Conservation (phyloP, 2,888 invertebrate genomes). For the Pachliopta kotzebuea region DNA sequence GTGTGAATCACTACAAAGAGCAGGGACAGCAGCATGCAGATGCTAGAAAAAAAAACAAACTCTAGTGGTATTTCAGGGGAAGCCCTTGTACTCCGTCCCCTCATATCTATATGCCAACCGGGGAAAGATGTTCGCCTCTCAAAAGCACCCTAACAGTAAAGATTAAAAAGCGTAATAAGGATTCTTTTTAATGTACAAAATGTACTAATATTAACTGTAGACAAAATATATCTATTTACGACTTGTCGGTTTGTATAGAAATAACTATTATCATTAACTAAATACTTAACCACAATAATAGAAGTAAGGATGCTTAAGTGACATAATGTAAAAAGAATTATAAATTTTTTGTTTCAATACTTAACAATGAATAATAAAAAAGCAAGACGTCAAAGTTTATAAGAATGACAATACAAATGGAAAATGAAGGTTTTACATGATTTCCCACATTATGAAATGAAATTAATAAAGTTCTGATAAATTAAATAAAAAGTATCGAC, state of each 20-base stretch:
- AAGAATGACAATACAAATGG: no score
- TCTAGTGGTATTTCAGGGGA: constrained; percentile 33
- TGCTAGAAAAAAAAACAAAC: constrained; percentile 19
- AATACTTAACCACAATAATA: not conserved
- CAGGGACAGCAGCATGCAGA: constrained; percentile 34
- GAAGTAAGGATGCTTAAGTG: no score
- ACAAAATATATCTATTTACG: not conserved
- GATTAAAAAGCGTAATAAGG: constrained; percentile 9
- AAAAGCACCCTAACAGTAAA: constrained; percentile 5
- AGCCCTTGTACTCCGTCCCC: constrained; percentile 33
- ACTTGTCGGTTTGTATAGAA: not conserved
- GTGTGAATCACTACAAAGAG: constrained; percentile 64
- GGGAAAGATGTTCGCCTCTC: constrained; percentile 29
- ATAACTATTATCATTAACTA: not conserved
- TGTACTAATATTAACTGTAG: not conserved
- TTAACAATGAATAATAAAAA: no score
- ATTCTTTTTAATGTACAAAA: not conserved
- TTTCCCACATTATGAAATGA: no score
- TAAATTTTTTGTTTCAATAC: no score
- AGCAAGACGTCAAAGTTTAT: no score
- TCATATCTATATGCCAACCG: constrained; percentile 31
- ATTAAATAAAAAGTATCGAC: no score
- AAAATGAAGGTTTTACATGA: no score
- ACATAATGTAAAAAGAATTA: no score
- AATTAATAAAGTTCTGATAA: no score